Base-by-base conservation (phyloP, 2,888 invertebrate species). In the Aethes cnicana region DNA sequence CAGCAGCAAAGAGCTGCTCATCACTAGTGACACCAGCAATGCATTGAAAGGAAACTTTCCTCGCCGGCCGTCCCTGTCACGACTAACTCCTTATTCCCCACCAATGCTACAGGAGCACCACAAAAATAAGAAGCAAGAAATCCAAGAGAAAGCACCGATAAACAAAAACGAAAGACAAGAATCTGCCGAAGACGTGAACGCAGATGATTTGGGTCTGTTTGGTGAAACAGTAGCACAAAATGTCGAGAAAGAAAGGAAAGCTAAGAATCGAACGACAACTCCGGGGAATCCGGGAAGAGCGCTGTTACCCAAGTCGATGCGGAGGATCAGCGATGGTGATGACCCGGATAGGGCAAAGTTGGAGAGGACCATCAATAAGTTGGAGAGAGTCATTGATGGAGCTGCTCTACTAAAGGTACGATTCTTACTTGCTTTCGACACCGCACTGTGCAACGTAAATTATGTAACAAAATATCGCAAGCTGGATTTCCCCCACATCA, bases 1-100 rank as follows among this genome's bases (percentile, higher is more conserved):
- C 32, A 92, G 90, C 73, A 92, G 92, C 67, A 91, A 91, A 56
- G 92, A 92, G 62, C 80, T 92, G 2, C 90, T 92, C 55, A 85
- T 92, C 71, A 92, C 92, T 8, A 92, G 92, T 55, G 92, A 92
- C 64, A 84, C 78, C 56, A 81, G 60, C 53, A 82, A 82, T 54
- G 74, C 68, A 2, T 65, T 79, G 16, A 80, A 74, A 56, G 76
- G 81, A 43, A 86, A 84, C 62, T 84, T 72, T 60, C 85, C 86
- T 0, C 70, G 85, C 1, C 74, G 83, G 0, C 86, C 86, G 0
- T 75, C 81, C 0, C 70, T 75, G 1, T 69, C 83, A 4, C 74
- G 89, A 1, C 69, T 88, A 1, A 71, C 72, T 0, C 84, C 84
- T 0, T 87, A 87, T 65, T 63, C 62, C 4, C 61, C 66, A 6